phyloP scores from a whole-genome alignment of 2,113 vertebrate genomes.

The Thinocorus orbignyianus region DNA sequence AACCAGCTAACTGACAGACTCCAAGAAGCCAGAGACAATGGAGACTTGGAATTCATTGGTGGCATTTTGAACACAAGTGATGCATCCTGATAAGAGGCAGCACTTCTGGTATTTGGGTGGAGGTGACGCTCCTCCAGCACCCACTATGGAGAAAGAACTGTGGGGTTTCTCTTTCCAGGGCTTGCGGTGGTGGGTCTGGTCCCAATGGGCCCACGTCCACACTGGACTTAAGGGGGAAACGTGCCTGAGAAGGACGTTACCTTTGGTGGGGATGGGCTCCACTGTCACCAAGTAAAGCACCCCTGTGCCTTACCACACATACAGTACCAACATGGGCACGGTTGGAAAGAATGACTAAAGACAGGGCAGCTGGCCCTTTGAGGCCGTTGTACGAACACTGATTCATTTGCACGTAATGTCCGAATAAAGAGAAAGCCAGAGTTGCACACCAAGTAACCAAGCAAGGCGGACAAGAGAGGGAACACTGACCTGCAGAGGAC shows the following conservation, averaged over 20 bases:
- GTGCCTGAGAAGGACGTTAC: accelerated
- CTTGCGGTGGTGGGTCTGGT: not conserved
- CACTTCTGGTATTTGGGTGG: not conserved
- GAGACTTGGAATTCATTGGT: not conserved
- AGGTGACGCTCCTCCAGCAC: not conserved
- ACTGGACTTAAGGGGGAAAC: not conserved
- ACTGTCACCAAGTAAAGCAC: not conserved
- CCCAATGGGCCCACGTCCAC: accelerated
- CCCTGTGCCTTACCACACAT: not conserved
- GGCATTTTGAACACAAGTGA: not conserved
- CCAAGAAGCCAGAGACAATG: not conserved
- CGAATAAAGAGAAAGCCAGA: not conserved
- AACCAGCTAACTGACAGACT: not conserved
- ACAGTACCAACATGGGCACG: not conserved
- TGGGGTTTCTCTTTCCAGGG: not conserved
- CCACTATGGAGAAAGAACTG: not conserved
- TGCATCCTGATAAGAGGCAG: not conserved
- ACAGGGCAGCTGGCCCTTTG: not conserved
- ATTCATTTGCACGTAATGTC: not conserved
- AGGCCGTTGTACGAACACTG: not conserved
- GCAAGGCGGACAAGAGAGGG: not conserved
- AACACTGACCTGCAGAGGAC: not conserved
- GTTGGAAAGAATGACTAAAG: not conserved
- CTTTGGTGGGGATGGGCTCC: not conserved
- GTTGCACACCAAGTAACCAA: not conserved